Evolutionary conservation across 2,797 vertebrate genomes (phyloP).

Genomic region (Bothrops alternatus): DNA sequence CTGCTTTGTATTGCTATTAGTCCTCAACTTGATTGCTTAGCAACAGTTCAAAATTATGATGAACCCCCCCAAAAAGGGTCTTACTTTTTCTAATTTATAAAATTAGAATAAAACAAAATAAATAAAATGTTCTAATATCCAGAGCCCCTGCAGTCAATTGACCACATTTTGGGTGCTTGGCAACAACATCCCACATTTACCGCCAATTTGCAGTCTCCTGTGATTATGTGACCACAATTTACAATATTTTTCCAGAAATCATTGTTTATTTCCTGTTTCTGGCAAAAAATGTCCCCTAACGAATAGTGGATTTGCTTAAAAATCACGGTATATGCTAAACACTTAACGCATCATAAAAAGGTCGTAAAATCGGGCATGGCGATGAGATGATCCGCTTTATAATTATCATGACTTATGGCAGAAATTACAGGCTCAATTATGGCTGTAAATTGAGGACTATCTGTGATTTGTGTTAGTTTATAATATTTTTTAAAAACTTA

Average conservation of each 20-base stretch:
- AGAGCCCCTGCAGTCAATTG: neutral
- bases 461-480: neutral
- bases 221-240: neutral
- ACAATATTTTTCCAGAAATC: neutral
- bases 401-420: neutral
- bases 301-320: neutral
- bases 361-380: neutral
- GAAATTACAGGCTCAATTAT: neutral
- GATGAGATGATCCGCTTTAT: neutral
- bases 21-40: neutral
- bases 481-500: neutral
- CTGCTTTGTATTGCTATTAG: neutral
- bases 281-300: neutral
- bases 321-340: neutral
- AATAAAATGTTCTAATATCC: neutral
- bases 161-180: neutral
- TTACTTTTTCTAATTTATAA: neutral
- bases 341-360: neutral
- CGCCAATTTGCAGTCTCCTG: neutral
- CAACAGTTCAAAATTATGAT: neutral
- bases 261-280: neutral
- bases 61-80: neutral
- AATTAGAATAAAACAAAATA: neutral
- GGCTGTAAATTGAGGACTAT: neutral
- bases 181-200: neutral